Evolutionary conservation across 2,888 invertebrate genomes (phyloP).

Genomic region (Agonum fuliginosum): DNA sequence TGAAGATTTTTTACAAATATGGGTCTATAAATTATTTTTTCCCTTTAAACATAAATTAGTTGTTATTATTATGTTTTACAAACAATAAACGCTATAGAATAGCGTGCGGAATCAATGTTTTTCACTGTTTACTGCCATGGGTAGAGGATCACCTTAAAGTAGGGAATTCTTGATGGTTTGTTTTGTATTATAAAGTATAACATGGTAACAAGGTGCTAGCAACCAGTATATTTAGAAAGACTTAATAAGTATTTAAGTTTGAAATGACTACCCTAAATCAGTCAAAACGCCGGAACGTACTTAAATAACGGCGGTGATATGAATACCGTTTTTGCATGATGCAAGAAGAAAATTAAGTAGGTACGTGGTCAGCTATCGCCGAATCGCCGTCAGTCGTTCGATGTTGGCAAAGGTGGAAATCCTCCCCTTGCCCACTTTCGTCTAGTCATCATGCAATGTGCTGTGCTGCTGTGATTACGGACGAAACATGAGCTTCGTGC

Average conservation of each 20-base stretch:
- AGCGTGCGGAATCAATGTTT: no score
- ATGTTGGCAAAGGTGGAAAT: constrained; percentile 37
- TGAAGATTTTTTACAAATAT: no score
- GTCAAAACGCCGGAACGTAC: constrained; percentile 52
- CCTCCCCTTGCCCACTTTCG: constrained; percentile 13
- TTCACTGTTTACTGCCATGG: no score
- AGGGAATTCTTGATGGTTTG: no score
- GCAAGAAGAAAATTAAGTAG: constrained; percentile 39
- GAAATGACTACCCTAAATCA: constrained; percentile 52
- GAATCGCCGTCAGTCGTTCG: not conserved
- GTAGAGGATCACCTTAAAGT: no score
- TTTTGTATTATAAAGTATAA: no score
- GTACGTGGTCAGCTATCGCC: constrained; percentile 29
- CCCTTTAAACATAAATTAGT: no score
- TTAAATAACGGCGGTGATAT: constrained; percentile 49
- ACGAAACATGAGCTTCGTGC: constrained; percentile 40
- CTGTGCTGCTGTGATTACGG: constrained; percentile 33
- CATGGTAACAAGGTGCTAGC: no score
- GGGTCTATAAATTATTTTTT: no score
- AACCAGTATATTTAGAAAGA: constrained; percentile 30
- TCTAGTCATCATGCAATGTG: constrained; percentile 45
- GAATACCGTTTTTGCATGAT: constrained; percentile 51
- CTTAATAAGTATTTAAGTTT: constrained; percentile 41
- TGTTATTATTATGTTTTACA: no score
- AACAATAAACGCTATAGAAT: no score